Base-by-base conservation (phyloP, 2,888 invertebrate genomes). In the Pseudococcus jackbeardsleyi region DNA sequence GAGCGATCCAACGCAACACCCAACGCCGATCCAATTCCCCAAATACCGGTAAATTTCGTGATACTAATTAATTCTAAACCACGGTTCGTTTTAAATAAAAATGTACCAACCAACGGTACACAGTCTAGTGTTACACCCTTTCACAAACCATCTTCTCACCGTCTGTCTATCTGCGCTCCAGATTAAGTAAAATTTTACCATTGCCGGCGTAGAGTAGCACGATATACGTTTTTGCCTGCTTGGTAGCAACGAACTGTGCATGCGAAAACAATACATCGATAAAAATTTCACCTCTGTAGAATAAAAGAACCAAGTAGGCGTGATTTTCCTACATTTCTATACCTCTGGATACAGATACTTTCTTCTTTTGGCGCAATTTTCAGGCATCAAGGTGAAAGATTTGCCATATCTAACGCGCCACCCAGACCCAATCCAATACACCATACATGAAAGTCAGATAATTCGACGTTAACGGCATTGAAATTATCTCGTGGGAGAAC, bases 251-350 rank as follows among this genome's bases (percentile, higher is more conserved):
- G 6, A n/a, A n/a, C 59, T n/a, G 15, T 33, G 26, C 15, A 59
- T 8, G 77, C 77, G 33, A 77, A 77, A 77, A 77, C 77, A 77
- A 77, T 77, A 77, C 77, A 77, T 77, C 77, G 77, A 77, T 77
- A 39, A 77, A 77, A 50, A 50, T 77, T 39, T 77, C 77, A 77
- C 77, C 50, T 64, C 19, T 7, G 22, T 22, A 5, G 22, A 77
- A 77, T 77, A 77, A 77, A 77, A 77, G 50, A 33, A 33, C 50
- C 1, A 77, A 39, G 77, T 77, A 77, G 77, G 77, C 77, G 77
- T 77, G 77, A 33, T 77, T 77, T 77, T 77, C 39, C 77, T 77
- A 39, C 33, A 77, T 39, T 77, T 77, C 77, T 33, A 33, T 8
- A 77, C 26, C 26, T 33, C 1, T 33, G 26, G 26, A 33, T 33